Evolutionary conservation across 1,140 invertebrate species (phyloP).

Genomic region (Agraylea sexmaculata): DNA sequence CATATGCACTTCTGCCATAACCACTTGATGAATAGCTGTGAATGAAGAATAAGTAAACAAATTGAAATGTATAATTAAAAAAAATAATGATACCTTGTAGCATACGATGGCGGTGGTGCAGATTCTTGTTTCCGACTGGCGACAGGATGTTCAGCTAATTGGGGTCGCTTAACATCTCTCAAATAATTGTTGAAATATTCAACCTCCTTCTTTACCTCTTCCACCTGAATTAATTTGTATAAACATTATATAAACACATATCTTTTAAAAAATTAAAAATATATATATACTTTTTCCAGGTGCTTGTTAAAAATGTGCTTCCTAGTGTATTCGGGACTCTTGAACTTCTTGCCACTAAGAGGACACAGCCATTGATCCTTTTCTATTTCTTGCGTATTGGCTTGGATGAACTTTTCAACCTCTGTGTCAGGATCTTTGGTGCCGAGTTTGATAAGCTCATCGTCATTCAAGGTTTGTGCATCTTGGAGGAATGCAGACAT

Average conservation of each 20-base stretch:
- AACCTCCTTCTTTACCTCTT: slow-evolving; percentile 93
- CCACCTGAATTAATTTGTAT: slow-evolving; percentile 41
- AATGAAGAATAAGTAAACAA: too few relatives aligned
- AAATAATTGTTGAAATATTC: slow-evolving; percentile 98
- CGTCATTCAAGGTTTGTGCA: slow-evolving; percentile 54
- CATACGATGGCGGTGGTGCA: slow-evolving; percentile 35
- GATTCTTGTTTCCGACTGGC: slow-evolving; percentile 37
- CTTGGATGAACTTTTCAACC: slow-evolving; percentile 88
- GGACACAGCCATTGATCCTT: slow-evolving; percentile 99
- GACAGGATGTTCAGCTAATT: slow-evolving; percentile 71
- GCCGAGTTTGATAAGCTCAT: slow-evolving; percentile 78
- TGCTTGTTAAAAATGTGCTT: slow-evolving; percentile 99
- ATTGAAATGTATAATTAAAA: too few relatives aligned
- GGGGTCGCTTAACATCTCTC: slow-evolving; percentile 86
- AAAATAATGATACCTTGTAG: too few relatives aligned
- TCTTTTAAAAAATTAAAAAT: slow-evolving; percentile 3
- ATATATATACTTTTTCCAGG: slow-evolving; percentile 61
- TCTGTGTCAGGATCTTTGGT: slow-evolving; percentile 79
- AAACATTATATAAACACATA: slow-evolving; percentile 1
- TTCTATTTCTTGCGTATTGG: slow-evolving; percentile 88
- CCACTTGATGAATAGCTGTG: too few relatives aligned
- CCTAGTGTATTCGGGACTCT: slow-evolving; percentile 96
- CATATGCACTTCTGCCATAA: slow-evolving; percentile 36
- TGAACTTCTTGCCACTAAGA: slow-evolving; percentile 97
- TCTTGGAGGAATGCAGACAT: slow-evolving; percentile 76